These are phyloP conservation scores for Rhinatrema bivittatum DNA, from an alignment of 2,797 vertebrate genomes.

Conservation along the genomic window DNA sequence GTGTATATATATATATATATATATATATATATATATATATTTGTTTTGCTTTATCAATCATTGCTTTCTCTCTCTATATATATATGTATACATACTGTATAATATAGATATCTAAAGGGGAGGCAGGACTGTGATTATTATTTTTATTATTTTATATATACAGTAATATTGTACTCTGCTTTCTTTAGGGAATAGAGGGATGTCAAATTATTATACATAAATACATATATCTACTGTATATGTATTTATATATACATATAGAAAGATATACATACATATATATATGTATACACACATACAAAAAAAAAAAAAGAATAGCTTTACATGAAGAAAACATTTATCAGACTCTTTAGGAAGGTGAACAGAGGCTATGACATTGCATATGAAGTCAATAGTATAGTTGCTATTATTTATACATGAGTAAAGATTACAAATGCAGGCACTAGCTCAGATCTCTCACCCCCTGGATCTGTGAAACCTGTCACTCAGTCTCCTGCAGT, in stretches of 20 bases:
- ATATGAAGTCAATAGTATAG: constrained; percentile 69
- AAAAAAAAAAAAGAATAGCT: constrained; percentile 27
- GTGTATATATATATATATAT: too few relatives aligned
- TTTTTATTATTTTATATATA: too few relatives aligned
- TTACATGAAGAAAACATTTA: constrained; percentile 25
- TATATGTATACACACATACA: constrained; percentile 6
- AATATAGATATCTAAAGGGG: too few relatives aligned
- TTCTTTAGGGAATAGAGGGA: too few relatives aligned
- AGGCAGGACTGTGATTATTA: too few relatives aligned
- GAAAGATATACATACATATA: neutral
- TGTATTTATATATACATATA: fast-evolving
- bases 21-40: too few relatives aligned
- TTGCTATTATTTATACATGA: constrained; percentile 82
- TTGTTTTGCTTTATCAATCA: too few relatives aligned
- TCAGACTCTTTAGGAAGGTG: constrained; percentile 27
- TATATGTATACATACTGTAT: too few relatives aligned
- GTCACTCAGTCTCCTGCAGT: constrained; percentile 75
- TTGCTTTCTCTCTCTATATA: too few relatives aligned
- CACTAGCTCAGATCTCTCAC: constrained; percentile 75
- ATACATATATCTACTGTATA: too few relatives aligned
- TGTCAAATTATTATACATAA: too few relatives aligned
- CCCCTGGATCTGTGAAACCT: constrained; percentile 78
- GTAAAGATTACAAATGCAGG: constrained; percentile 78
- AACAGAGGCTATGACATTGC: constrained; percentile 65
- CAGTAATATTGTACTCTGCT: too few relatives aligned